A percentile compares a stretch with the other conserved stretches of the same genome.
phyloP scores from a whole-genome alignment of 2,113 vertebrate species.

The Poicephalus meyeri region DNA sequence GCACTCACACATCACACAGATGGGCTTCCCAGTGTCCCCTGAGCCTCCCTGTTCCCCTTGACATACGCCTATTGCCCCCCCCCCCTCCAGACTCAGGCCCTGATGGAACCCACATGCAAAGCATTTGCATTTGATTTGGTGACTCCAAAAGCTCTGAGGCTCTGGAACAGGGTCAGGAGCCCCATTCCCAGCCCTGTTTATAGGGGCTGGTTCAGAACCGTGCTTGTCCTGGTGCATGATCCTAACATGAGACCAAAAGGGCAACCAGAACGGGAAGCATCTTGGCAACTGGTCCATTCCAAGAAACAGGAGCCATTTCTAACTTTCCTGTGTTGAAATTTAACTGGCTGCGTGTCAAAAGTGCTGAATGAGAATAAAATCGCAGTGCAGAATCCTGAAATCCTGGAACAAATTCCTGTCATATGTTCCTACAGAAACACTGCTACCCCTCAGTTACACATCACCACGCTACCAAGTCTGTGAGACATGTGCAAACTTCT shows the following conservation, averaged over 20 bases:
- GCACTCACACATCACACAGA: too few species aligned
- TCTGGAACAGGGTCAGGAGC: accelerated
- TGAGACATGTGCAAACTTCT: slow-evolving; percentile 19
- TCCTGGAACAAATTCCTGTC: slow-evolving; percentile 14
- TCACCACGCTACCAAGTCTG: neutral
- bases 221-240: accelerated
- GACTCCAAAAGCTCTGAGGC: neutral
- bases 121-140: neutral
- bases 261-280: neutral
- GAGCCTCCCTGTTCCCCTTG: too few species aligned
- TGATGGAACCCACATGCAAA: neutral
- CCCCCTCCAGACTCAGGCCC: accelerated
- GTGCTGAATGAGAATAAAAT: slow-evolving; percentile 13
- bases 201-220: neutral
- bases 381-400: neutral
- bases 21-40: too few species aligned
- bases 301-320: neutral
- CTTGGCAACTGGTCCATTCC: neutral
- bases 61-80: too few species aligned
- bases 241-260: neutral
- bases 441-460: slow-evolving; percentile 16
- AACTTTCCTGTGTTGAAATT: neutral
- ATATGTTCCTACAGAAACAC: slow-evolving; percentile 10
- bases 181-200: neutral
- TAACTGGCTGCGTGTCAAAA: slow-evolving; percentile 10